Base-by-base conservation (phyloP, 2,888 invertebrate species). In the Parnassius orleans region DNA sequence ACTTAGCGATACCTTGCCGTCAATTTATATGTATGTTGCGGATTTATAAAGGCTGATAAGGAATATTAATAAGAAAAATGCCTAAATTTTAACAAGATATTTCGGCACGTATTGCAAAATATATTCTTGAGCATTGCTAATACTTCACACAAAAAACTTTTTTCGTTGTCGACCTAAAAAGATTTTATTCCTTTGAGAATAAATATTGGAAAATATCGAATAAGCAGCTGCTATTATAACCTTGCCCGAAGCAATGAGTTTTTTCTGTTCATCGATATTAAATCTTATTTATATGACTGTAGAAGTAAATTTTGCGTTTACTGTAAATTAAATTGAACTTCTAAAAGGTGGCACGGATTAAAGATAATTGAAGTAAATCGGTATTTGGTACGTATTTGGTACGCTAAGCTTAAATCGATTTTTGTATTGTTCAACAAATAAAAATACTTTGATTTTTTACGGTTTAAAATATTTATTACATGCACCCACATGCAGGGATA, bases 121-220 rank as follows among this genome's bases (percentile, higher is more conserved):
- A 46, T 52, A 50, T 60, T 47, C 47, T 41, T 42, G 14, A 44
- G 14, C 46, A 56, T 57, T 46, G 50, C 47, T 52, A 48, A 48
- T 61, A 57, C 53, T 47, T 48, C 42, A 10, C 14, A 47, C 11
- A 41, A 51, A 57, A 60, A 61, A 53, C 19, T 24, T 52, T 53
- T 57, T 54, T 51, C 55, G 57, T 62, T 57, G 57, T 50, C 57
- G 53, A 58, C 50, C 62, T 44, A 48, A 62, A 62, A 62, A 53
- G 57, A 53, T 53, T 62, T 58, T 62, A 53, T 53, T 53, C 57
- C 57, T 19, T 47, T 58, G 62, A 50, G 57, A 50, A 62, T 62
- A 62, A 62, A 62, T 62, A 58, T 62, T 62, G 57, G 62, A 62
- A 62, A 62, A 58, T 58, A 58, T 62, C 57, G 53, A 53, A 57